Conservation (phyloP, 2,113 vertebrate genomes). For the Anser brachyrhynchus region DNA sequence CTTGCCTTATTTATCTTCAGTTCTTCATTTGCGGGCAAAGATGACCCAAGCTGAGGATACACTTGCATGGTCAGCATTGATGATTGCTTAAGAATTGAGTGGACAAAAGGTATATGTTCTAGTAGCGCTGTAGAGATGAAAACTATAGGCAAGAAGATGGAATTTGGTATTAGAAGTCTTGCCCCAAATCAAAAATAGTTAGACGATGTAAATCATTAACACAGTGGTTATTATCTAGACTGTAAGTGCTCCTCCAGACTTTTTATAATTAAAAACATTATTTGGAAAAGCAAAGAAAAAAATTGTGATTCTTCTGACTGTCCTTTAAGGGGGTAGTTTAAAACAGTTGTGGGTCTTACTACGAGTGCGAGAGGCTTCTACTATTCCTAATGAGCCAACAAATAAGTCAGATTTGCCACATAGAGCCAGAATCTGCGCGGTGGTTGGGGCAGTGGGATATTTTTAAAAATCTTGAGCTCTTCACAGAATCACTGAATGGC, state of each 20-base stretch:
- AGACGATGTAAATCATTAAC: not conserved
- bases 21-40: not conserved
- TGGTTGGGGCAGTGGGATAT: not conserved
- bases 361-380: not conserved
- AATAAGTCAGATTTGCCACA: not conserved
- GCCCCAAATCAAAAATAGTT: not conserved
- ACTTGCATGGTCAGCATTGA: fast-evolving
- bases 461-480: not conserved
- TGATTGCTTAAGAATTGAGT: not conserved
- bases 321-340: not conserved
- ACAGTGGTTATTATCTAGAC: not conserved
- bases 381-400: not conserved
- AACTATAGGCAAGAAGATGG: not conserved
- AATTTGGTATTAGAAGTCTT: not conserved
- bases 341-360: not conserved
- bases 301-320: not conserved
- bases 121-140: not conserved
- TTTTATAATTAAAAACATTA: not conserved
- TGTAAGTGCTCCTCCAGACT: not conserved
- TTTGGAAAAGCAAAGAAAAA: not conserved
- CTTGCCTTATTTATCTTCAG: not conserved
- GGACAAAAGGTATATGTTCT: not conserved
- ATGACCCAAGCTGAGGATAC: not conserved
- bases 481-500: not conserved
- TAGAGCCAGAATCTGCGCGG: not conserved